Evolutionary conservation across 1,140 invertebrate species (phyloP).

Genomic region (Meloidogyne floridensis): DNA sequence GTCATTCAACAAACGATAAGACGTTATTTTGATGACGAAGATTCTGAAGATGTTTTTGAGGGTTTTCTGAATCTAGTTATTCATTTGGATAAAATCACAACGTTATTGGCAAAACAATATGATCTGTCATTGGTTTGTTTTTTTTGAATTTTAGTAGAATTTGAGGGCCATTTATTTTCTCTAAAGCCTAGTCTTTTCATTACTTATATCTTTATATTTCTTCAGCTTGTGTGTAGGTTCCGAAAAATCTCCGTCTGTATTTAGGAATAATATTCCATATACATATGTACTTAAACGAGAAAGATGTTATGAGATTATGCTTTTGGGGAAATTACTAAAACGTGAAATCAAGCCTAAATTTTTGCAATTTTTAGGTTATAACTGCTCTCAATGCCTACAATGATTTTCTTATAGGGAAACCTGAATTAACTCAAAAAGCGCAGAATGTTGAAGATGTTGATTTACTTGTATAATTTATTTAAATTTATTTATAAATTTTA

Average conservation of each 20-base stretch:
- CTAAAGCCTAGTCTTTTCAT: no score
- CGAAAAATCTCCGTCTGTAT: no score
- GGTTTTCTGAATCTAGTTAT: conserved; percentile 34
- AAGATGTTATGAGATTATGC: no score
- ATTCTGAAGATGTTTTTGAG: conserved; percentile 35
- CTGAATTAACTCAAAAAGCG: neutral
- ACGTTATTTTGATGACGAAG: conserved; percentile 34
- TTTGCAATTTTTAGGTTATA: neutral
- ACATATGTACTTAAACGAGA: no score
- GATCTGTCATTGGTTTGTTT: conserved; percentile 21
- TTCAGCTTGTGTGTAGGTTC: no score
- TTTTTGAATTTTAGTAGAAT: neutral
- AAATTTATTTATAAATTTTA: neutral
- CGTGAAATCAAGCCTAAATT: no score
- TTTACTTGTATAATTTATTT: conserved; percentile 3
- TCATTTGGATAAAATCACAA: conserved; percentile 14
- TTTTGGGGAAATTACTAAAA: no score
- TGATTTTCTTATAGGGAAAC: conserved; percentile 20
- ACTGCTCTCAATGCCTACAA: conserved; percentile 12
- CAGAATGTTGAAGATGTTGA: neutral
- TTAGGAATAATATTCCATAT: no score
- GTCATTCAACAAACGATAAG: conserved; percentile 7
- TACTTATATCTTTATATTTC: no score
- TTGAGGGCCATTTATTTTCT: no score
- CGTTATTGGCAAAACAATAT: neutral